Percentiles rank a stretch among this genome's conserved stretches.
phyloP scores from a whole-genome alignment of 1,140 invertebrate species.

The Schlechtendalia chinensis region DNA sequence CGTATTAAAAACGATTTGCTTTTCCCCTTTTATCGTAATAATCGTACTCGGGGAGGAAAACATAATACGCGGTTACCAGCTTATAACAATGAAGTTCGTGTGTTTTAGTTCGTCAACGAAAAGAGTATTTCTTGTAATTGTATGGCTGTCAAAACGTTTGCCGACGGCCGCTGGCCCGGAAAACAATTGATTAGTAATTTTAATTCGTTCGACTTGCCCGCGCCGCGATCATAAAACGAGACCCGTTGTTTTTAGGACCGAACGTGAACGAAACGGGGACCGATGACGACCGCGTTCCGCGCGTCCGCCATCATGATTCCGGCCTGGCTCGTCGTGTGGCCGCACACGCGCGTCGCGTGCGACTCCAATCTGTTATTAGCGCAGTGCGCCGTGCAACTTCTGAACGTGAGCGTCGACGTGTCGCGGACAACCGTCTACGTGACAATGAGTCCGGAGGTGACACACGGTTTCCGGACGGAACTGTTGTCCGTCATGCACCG shows the following conservation, averaged over 20 bases:
- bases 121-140: no score
- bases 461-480: background rate
- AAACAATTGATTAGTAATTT: conserved; percentile 2
- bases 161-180: background rate
- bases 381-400: background rate
- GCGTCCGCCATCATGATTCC: background rate
- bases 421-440: background rate
- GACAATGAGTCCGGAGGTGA: background rate
- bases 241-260: no score
- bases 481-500: background rate
- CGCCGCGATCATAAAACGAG: background rate
- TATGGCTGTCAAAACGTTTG: background rate
- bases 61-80: background rate
- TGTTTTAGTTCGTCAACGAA: background rate
- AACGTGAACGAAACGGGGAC: background rate
- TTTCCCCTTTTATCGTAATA: background rate
- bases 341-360: no score
- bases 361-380: conserved; percentile 9
- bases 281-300: background rate
- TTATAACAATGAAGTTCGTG: background rate
- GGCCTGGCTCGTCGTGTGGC: no score
- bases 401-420: background rate
- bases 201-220: background rate
- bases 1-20: background rate
- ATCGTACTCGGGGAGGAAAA: background rate